Percentiles rank a stretch among this genome's conserved stretches.
Conservation (phyloP, 1,140 invertebrate species). For the Scaptomyza hsui region DNA sequence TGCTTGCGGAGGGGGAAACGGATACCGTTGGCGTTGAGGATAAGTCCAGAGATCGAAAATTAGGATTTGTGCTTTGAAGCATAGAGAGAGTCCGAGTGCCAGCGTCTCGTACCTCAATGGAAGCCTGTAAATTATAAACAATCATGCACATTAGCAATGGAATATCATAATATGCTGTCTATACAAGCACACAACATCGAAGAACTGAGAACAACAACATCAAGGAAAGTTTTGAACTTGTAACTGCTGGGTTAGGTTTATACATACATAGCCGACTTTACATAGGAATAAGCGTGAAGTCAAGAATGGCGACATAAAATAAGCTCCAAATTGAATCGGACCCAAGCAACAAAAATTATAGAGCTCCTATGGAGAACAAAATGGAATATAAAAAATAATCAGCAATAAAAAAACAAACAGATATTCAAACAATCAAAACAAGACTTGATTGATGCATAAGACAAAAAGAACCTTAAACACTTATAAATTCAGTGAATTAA, state of each 20-base stretch:
- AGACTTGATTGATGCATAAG: no score
- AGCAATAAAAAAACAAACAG: constrained; percentile 8
- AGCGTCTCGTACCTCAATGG: constrained; percentile 89
- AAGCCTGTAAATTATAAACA: constrained; percentile 85
- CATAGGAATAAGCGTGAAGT: not conserved
- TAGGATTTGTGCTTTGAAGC: constrained; percentile 79
- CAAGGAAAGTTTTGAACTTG: constrained; percentile 1
- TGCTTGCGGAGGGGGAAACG: constrained; percentile 13
- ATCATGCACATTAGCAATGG: not conserved
- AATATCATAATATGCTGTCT: not conserved
- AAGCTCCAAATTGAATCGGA: not conserved
- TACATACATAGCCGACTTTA: constrained; percentile 20
- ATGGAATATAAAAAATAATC: not conserved
- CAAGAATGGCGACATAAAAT: constrained; percentile 13
- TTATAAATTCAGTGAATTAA: no score
- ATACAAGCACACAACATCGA: constrained; percentile 14
- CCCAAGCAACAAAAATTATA: constrained; percentile 5
- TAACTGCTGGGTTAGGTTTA: not conserved
- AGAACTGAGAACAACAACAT: constrained; percentile 14
- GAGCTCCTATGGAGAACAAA: constrained; percentile 7
- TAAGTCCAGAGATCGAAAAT: constrained; percentile 71
- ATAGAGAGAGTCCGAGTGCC: constrained; percentile 86
- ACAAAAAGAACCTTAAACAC: no score
- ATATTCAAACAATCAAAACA: not conserved
- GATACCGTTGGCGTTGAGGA: constrained; percentile 35